Base-by-base conservation (phyloP, 2,113 vertebrate genomes). In the Cheirogaleus medius region DNA sequence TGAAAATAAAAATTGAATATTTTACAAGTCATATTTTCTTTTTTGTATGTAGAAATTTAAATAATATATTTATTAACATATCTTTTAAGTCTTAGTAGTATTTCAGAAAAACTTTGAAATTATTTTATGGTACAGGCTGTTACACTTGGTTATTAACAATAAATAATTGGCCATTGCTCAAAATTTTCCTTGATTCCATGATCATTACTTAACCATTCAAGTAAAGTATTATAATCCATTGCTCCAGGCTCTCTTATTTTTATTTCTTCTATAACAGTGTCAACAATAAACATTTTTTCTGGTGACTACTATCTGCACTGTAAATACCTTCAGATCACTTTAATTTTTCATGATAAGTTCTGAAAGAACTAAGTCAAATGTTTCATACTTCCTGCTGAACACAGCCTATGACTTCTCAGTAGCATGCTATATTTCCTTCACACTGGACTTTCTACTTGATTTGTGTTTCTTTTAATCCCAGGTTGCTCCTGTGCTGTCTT, bases 401-500 rank as follows among this genome's bases (percentile, higher is more conserved):
- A 83, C 6, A 78, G 52, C 60, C 21, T 73, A 60, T 78, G 76
- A 47, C 52, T 71, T 84, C 82, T 54, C 68, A 87, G 68, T 83
- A n/a, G 39, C 52, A 42, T 56, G 60, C 52, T 91, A 60, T 81
- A 87, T 95, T 97, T 69, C 49, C 81, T 86, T 87, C 86, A 60
- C 73, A 82, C 44, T 56, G 78, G 49, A 29, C 63, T 90, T 76
- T 42, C 66, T 66, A 39, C 47, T 83, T 83, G 87, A 94, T 91
- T 78, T 83, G 42, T 71, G 82, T 83, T 91, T 58, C 52, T 87
- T 73, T 87, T 83, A 83, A 83, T 91, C 87, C 82, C 76, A 73
- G 12, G 20, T 64, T 87, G 37, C 13, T 91, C 44, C 63, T 52
- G 29, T 52, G 73, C 56, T 64, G n/a, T 87, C 37, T 78, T 63